These are phyloP conservation scores for Gambusia holbrooki DNA, from an alignment of 2,113 vertebrate species.

Conservation along the genomic window DNA sequence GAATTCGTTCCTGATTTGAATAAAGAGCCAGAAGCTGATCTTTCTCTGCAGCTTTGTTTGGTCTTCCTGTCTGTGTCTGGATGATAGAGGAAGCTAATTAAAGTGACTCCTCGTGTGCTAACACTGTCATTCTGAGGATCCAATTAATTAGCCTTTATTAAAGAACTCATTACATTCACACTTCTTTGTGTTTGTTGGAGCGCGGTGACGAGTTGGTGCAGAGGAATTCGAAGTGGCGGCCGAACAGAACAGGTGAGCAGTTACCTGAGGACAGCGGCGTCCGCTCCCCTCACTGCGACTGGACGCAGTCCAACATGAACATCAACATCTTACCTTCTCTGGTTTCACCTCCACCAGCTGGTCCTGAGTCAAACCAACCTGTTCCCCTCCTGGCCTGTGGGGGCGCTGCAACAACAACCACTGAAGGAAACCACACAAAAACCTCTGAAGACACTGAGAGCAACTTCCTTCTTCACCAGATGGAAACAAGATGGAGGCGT, in stretches of 20 bases:
- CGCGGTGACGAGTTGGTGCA: slow-evolving; percentile 26
- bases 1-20: slow-evolving; percentile 7
- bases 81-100: slow-evolving; percentile 27
- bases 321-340: too few relatives aligned
- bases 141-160: slow-evolving; percentile 53
- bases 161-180: slow-evolving; percentile 43
- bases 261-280: neutral
- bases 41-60: neutral
- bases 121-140: slow-evolving; percentile 14
- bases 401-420: too few relatives aligned
- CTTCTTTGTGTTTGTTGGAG: slow-evolving; percentile 30
- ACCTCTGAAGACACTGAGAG: too few relatives aligned
- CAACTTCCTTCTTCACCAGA: too few relatives aligned
- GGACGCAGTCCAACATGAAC: neutral
- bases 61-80: neutral
- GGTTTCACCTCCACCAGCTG: too few relatives aligned
- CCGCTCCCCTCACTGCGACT: neutral
- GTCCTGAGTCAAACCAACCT: too few relatives aligned
- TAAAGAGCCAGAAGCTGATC: neutral
- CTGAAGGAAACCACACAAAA: too few relatives aligned
- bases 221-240: slow-evolving; percentile 18
- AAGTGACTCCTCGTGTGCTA: slow-evolving; percentile 22
- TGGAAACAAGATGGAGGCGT: too few relatives aligned
- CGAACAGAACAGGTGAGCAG: slow-evolving; percentile 7
- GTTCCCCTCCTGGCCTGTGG: too few relatives aligned